phyloP scores from a whole-genome alignment of 1,140 invertebrate genomes.

The Magallana angulata region DNA sequence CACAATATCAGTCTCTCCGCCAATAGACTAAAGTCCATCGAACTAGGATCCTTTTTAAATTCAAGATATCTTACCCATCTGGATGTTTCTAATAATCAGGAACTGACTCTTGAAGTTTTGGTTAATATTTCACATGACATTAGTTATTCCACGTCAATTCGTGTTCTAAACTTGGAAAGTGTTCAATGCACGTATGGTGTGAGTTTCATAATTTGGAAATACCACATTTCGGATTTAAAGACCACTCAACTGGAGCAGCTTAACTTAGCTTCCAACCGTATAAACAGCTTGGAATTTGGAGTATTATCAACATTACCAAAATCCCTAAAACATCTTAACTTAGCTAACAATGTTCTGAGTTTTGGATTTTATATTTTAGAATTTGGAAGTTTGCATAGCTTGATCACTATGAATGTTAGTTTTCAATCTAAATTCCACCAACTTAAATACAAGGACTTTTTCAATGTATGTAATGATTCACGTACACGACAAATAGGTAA shows the following conservation, averaged over 20 bases:
- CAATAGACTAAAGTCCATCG: too few relatives aligned
- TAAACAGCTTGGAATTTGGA: not conserved
- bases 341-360: not conserved
- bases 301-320: not conserved
- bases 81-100: conserved; percentile 1
- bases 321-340: not conserved
- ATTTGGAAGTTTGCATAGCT: not conserved
- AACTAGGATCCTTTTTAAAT: too few relatives aligned
- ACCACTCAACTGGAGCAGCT: not conserved
- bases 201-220: not conserved
- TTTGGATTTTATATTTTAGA: not conserved
- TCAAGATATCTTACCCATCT: not conserved
- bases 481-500: not conserved
- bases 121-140: not conserved
- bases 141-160: not conserved
- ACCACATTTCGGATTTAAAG: not conserved
- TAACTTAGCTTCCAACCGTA: not conserved
- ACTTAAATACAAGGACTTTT: not conserved
- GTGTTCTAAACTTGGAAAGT: not conserved
- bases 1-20: not conserved
- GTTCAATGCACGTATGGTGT: not conserved
- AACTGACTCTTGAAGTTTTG: not conserved
- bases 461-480: not conserved
- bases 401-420: not conserved
- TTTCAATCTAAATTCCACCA: not conserved